Evolutionary conservation across 2,797 vertebrate genomes (phyloP).

Genomic region (Acipenser ruthenus): DNA sequence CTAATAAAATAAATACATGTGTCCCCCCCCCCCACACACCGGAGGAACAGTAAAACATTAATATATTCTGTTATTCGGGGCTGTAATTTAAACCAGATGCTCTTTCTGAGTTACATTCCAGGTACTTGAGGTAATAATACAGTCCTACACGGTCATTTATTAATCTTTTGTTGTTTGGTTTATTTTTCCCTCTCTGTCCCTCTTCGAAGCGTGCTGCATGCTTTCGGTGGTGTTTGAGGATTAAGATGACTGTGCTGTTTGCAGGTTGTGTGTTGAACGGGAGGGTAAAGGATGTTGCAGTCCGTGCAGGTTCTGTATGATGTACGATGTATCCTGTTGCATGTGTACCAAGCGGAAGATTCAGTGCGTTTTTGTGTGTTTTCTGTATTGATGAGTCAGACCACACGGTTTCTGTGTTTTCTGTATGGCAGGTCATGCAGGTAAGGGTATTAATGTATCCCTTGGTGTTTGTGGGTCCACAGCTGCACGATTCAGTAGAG

Average conservation of each 20-base stretch:
- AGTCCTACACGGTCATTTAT: slow-evolving; percentile 32
- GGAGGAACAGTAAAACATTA: slow-evolving; percentile 65
- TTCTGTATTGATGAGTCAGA: no score
- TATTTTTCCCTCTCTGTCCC: slow-evolving; percentile 7
- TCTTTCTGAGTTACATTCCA: slow-evolving; percentile 68
- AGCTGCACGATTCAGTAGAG: slow-evolving; percentile 60
- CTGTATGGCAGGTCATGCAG: neutral
- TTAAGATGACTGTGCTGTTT: no score
- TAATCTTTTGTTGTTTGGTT: no score
- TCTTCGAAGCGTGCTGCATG: slow-evolving; percentile 21
- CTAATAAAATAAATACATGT: slow-evolving; percentile 62
- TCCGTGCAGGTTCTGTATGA: no score
- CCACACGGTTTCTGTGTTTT: neutral
- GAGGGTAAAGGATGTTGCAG: no score
- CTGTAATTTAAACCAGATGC: slow-evolving; percentile 87
- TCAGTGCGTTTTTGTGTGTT: no score
- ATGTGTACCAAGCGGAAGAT: no score
- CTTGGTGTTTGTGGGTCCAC: slow-evolving; percentile 15
- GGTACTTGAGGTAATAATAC: slow-evolving; percentile 78
- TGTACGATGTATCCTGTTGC: no score
- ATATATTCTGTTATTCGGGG: slow-evolving; percentile 66
- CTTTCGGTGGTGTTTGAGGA: no score
- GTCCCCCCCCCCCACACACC: slow-evolving; percentile 51
- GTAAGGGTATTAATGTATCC: neutral
- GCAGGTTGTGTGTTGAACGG: no score